phyloP scores from a whole-genome alignment of 2,113 vertebrate species.

The Percina caprodes region DNA sequence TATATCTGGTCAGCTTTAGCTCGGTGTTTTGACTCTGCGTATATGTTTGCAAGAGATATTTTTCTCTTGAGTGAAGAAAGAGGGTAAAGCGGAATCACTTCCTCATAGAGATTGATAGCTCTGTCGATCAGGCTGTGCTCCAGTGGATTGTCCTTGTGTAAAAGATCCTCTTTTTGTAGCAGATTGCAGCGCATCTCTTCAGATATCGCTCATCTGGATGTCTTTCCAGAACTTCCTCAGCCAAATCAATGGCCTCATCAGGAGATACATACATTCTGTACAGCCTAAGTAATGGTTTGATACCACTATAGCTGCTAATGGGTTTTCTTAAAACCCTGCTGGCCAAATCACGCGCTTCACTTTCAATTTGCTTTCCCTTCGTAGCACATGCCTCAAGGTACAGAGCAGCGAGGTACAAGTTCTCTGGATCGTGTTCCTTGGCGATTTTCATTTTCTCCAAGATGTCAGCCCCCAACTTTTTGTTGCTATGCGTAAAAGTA shows the following conservation, averaged over 20 bases:
- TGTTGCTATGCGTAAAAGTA: rapidly evolving
- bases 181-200: constrained; percentile 48
- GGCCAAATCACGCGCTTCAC: constrained; percentile 50
- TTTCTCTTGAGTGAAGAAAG: constrained; percentile 18
- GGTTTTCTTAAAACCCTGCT: constrained; percentile 51
- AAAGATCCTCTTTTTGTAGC: constrained; percentile 56
- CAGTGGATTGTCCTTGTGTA: background rate
- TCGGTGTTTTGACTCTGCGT: background rate
- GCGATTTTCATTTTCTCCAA: constrained; percentile 55
- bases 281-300: constrained; percentile 45
- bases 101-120: constrained; percentile 46
- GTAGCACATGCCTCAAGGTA: constrained; percentile 37
- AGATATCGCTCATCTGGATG: constrained; percentile 59
- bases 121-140: constrained; percentile 33
- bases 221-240: constrained; percentile 55
- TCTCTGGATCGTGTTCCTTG: constrained; percentile 55
- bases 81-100: constrained; percentile 64
- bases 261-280: constrained; percentile 47
- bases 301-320: constrained; percentile 62
- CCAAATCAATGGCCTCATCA: constrained; percentile 67
- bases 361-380: constrained; percentile 4
- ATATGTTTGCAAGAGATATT: constrained; percentile 53
- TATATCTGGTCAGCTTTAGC: constrained; percentile 42
- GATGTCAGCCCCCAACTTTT: constrained; percentile 1
- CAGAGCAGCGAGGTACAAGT: constrained; percentile 60